Evolutionary conservation across 2,888 invertebrate species (phyloP), one percentile per base, ranked within the genome.

Genomic region (Lasioglossum malachurum): DNA sequence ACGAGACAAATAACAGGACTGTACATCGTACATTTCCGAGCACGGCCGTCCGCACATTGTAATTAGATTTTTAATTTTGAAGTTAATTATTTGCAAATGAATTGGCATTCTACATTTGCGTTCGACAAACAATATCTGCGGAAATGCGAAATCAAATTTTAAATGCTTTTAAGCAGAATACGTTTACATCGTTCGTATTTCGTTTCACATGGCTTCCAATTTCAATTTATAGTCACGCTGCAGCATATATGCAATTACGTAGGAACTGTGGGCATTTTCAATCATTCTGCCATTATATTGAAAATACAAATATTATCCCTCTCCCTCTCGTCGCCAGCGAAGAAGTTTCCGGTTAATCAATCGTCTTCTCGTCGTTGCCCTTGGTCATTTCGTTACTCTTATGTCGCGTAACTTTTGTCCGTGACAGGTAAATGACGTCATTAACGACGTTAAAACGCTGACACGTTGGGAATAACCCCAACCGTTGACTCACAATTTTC

Each of bases 381-480:
- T 88, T 86, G 74, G 80, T 82, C 81, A 83, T 85, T 82, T 85
- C 88, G 35, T 69, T 72, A 74, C 84, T 84, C 87, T 84, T 78
- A 84, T 82, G 85, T 84, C 85, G 80, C 86, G 83, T 85, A 87
- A 76, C 71, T 87, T 87, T 83, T 89, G 81, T 84, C n/a, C 77
- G 91, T 91, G 93, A 92, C 92, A 91, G 89, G 93, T 93, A 94
- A 94, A 94, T 93, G 92, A 94, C 91, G 92, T 93, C 93, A 94
- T 94, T 94, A 94, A 93, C 91, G 93, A 92, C 88, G 90, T 90
- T 90, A 94, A 94, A 93, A 92, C 91, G 93, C 94, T 94, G 94
- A 94, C 94, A 93, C 92, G 92, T 91, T 89, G 91, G 90, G 92
- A 92, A 93, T 92, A 91, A 90, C 91, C 90, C 91, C 87, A 88